Evolutionary conservation across 2,113 vertebrate species (phyloP).

Genomic region (Trogon melanurus): DNA sequence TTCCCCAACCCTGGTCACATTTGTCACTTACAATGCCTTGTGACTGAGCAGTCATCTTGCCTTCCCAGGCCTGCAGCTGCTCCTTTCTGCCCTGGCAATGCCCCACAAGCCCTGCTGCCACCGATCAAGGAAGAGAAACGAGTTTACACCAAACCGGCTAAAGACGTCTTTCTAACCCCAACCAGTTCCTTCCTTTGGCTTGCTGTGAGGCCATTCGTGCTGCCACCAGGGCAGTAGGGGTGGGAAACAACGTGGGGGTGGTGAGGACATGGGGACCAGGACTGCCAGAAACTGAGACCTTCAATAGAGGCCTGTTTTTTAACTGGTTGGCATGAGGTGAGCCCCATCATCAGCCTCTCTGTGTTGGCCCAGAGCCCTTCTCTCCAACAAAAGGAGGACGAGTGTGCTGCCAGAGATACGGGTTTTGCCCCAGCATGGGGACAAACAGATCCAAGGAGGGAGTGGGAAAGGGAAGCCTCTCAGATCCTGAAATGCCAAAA

Average conservation of each 20-base stretch:
- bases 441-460: neutral
- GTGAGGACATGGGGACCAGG: neutral
- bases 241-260: neutral
- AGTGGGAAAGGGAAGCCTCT: neutral
- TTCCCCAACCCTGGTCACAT: rapidly evolving
- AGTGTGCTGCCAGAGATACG: rapidly evolving
- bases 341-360: neutral
- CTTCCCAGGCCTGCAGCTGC: neutral
- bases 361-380: neutral
- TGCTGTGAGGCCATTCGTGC: rapidly evolving
- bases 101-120: rapidly evolving
- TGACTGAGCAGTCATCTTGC: neutral
- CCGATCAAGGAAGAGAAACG: rapidly evolving
- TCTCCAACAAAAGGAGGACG: neutral
- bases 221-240: neutral
- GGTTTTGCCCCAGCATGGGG: neutral
- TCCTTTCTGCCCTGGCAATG: neutral
- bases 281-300: neutral
- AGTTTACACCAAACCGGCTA: neutral
- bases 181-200: neutral
- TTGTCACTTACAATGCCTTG: neutral
- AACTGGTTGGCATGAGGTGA: neutral
- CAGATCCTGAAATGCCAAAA: neutral
- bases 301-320: neutral
- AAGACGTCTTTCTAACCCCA: neutral